These are phyloP conservation scores for Oxytorus armatus DNA, from an alignment of 2,888 invertebrate genomes.

Conservation along the genomic window DNA sequence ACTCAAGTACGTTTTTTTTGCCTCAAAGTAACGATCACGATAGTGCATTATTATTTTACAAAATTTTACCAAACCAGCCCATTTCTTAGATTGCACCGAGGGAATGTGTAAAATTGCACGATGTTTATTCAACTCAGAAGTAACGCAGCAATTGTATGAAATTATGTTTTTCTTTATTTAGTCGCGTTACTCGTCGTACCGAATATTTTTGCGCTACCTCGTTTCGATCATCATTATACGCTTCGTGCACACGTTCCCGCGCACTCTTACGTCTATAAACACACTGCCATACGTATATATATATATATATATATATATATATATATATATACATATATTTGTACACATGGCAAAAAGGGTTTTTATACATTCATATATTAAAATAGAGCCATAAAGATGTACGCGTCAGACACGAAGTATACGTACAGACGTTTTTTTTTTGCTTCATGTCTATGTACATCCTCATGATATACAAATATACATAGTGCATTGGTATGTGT, in stretches of 20 bases:
- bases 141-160: too few relatives aligned
- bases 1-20: too few relatives aligned
- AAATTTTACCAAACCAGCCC: too few relatives aligned
- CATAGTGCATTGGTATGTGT: not conserved
- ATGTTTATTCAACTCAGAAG: too few relatives aligned
- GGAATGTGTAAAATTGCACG: too few relatives aligned
- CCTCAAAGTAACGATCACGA: too few relatives aligned
- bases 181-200: slow-evolving; percentile 2
- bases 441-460: slow-evolving; percentile 2
- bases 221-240: slow-evolving; percentile 9
- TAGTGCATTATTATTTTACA: too few relatives aligned
- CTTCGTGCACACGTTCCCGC: not conserved
- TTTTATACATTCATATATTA: slow-evolving; percentile 45
- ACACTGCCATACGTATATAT: too few relatives aligned
- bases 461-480: not conserved
- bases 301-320: too few relatives aligned
- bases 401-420: slow-evolving; percentile 10
- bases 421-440: slow-evolving; percentile 17
- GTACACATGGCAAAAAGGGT: slow-evolving; percentile 25
- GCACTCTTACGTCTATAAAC: too few relatives aligned
- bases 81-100: too few relatives aligned
- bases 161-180: slow-evolving; percentile 1
- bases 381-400: slow-evolving; percentile 42
- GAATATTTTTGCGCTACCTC: slow-evolving; percentile 16
- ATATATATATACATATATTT: too few relatives aligned